Conservation (phyloP, 2,113 vertebrate genomes). For the Cyphomyrus plagiostoma region DNA sequence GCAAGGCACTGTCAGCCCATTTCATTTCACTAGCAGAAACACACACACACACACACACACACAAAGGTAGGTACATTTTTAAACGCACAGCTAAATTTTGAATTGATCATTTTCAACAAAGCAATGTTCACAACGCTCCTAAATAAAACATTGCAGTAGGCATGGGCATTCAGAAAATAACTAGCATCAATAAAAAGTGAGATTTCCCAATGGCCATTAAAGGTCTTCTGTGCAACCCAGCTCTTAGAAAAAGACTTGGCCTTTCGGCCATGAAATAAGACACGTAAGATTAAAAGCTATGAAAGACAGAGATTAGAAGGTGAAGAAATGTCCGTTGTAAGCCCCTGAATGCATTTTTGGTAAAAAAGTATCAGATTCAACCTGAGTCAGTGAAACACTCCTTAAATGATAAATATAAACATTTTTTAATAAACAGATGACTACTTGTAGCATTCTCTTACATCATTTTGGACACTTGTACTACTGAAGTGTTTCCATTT, state of each 20-base stretch:
- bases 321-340: not conserved
- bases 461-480: not conserved
- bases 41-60: not conserved
- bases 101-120: not conserved
- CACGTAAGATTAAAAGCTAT: not conserved
- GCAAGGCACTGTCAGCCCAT: not conserved
- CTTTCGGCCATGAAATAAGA: not conserved
- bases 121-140: not conserved
- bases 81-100: not conserved
- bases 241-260: not conserved
- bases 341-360: not conserved
- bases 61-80: not conserved
- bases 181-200: not conserved
- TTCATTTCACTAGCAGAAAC: not conserved
- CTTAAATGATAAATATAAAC: not conserved
- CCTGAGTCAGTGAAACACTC: not conserved
- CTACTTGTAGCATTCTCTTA: not conserved
- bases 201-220: not conserved
- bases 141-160: not conserved
- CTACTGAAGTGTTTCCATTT: not conserved
- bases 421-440: not conserved
- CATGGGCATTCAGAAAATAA: not conserved
- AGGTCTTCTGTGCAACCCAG: not conserved
- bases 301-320: not conserved
- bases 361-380: not conserved